Percentiles rank a stretch among this genome's conserved stretches.
phyloP scores from a whole-genome alignment of 2,888 invertebrate species.

The Drosophila niveifrons region DNA sequence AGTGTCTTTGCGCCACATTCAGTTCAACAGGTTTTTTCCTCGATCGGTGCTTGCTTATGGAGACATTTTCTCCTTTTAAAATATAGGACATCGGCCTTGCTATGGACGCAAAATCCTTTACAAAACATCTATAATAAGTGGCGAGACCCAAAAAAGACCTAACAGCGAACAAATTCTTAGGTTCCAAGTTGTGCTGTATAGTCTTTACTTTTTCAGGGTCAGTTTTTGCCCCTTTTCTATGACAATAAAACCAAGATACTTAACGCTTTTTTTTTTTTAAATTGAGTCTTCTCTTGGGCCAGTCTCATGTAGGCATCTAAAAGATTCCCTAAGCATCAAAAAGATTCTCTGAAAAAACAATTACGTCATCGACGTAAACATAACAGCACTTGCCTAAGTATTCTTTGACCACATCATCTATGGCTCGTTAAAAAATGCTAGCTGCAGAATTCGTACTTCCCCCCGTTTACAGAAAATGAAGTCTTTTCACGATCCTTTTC shows the following conservation, averaged over 20 bases:
- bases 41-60: neutral
- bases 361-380: slow-evolving; percentile 3
- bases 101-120: neutral
- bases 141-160: slow-evolving; percentile 2
- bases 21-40: neutral
- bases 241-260: neutral
- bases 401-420: neutral
- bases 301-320: neutral
- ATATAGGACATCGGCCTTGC: neutral
- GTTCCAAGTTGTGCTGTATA: slow-evolving; percentile 2
- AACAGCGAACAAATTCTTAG: slow-evolving; percentile 4
- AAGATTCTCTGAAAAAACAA: neutral
- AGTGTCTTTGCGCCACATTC: neutral
- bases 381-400: neutral
- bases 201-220: slow-evolving; percentile 6
- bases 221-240: neutral
- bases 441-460: neutral
- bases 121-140: neutral
- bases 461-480: neutral
- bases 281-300: neutral
- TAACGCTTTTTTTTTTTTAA: neutral
- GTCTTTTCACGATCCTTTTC: neutral
- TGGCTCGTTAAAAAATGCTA: slow-evolving; percentile 5
- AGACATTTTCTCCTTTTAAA: neutral
- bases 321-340: neutral